These are phyloP conservation scores for Leptinotarsa juncta DNA, from an alignment of 2,888 invertebrate species.

Conservation along the genomic window DNA sequence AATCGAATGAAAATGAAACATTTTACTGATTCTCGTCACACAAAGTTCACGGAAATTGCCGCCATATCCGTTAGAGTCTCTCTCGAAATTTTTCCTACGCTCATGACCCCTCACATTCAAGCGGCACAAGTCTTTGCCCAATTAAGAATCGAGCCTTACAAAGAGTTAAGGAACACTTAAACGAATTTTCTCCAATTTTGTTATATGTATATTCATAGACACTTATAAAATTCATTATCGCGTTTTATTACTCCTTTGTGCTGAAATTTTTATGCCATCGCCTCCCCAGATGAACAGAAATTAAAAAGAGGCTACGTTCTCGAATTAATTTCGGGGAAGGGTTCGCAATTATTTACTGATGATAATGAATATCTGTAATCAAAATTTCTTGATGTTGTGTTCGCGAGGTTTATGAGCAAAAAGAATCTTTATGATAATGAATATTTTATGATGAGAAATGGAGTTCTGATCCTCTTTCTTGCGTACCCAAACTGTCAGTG, in stretches of 20 bases:
- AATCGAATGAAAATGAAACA: slow-evolving; percentile 4
- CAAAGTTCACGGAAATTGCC: slow-evolving; percentile 17
- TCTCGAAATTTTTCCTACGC: slow-evolving; percentile 10
- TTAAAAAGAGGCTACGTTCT: slow-evolving; percentile 1
- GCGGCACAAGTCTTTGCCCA: slow-evolving; percentile 28
- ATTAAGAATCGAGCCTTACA: slow-evolving; percentile 31
- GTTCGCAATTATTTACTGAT: slow-evolving; percentile 4
- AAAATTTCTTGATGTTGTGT: neutral
- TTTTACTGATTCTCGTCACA: neutral
- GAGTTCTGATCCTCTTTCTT: too few relatives aligned
- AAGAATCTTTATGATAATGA: too few relatives aligned
- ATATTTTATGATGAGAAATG: too few relatives aligned
- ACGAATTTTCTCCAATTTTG: slow-evolving; percentile 38
- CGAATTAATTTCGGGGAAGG: slow-evolving; percentile 7
- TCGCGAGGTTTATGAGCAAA: too few relatives aligned
- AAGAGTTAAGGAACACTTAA: slow-evolving; percentile 37
- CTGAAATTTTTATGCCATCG: slow-evolving; percentile 31
- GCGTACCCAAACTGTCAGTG: too few relatives aligned
- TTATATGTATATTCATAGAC: slow-evolving; percentile 39
- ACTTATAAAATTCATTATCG: slow-evolving; percentile 32
- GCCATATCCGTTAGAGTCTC: neutral
- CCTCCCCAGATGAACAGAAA: slow-evolving; percentile 6
- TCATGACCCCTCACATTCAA: slow-evolving; percentile 12
- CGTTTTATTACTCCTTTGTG: slow-evolving; percentile 37
- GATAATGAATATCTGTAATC: slow-evolving; percentile 9